phyloP scores from a whole-genome alignment of 2,797 vertebrate genomes.

The Peromyscus melanophrys region DNA sequence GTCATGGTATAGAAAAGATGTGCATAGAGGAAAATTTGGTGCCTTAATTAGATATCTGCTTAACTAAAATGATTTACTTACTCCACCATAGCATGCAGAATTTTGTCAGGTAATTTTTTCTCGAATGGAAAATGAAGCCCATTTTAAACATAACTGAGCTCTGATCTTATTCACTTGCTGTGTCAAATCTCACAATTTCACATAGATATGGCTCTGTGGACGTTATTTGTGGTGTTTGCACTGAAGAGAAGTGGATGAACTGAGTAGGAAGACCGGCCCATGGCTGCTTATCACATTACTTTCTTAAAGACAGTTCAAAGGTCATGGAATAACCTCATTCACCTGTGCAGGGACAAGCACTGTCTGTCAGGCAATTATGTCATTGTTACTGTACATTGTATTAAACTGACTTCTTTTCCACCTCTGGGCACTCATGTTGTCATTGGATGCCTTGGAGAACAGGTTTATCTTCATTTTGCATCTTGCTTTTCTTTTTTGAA shows the following conservation, averaged over 20 bases:
- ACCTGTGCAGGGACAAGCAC: background rate
- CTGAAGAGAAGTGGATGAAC: background rate
- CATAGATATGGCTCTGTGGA: background rate
- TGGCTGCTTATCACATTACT: background rate
- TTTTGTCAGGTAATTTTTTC: slow-evolving; percentile 66
- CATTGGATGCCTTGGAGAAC: background rate
- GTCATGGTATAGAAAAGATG: slow-evolving; percentile 55
- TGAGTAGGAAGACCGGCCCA: background rate
- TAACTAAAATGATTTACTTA: slow-evolving; percentile 63
- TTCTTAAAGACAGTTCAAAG: background rate
- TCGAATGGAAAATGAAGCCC: slow-evolving; percentile 60
- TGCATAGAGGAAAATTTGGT: slow-evolving; percentile 37
- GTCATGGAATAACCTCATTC: background rate
- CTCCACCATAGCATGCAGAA: slow-evolving; percentile 65
- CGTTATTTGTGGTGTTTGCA: background rate
- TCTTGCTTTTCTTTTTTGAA: background rate
- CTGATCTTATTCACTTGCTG: background rate
- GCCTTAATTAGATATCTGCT: slow-evolving; percentile 57
- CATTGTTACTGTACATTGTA: background rate
- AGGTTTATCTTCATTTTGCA: background rate
- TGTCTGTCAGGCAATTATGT: background rate
- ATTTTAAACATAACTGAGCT: slow-evolving; percentile 46
- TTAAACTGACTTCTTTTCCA: background rate
- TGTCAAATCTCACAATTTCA: slow-evolving; percentile 44
- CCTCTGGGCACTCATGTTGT: fast-evolving